phyloP scores from a whole-genome alignment of 2,888 invertebrate species.

The Villa cingulata region DNA sequence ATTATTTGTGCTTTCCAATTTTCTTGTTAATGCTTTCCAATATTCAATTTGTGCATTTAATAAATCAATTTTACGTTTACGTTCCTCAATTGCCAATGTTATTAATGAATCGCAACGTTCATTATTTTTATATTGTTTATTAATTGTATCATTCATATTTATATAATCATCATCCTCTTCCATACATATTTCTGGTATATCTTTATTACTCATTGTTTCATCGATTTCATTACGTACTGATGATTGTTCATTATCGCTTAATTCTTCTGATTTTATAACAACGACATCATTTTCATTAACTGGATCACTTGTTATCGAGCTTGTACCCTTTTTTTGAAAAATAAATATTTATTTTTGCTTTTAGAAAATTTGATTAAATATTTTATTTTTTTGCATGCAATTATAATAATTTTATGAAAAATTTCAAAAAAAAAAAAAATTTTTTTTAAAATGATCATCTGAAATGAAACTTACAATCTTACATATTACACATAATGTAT shows the following conservation, averaged over 20 bases:
- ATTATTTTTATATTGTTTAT: constrained; percentile 14
- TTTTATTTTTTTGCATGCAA: too few relatives aligned
- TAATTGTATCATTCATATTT: constrained; percentile 13
- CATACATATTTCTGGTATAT: constrained; percentile 32
- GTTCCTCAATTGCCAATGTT: constrained; percentile 31
- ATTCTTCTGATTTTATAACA: constrained; percentile 33
- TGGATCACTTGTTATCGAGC: constrained; percentile 13
- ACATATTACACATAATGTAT: too few relatives aligned
- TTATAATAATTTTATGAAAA: too few relatives aligned
- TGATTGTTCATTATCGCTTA: constrained; percentile 33
- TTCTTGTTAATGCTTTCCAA: constrained; percentile 33
- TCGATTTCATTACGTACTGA: constrained; percentile 22
- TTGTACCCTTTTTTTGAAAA: constrained; percentile 7
- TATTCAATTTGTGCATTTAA: constrained; percentile 34
- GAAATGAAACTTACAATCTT: too few relatives aligned
- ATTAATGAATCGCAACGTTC: constrained; percentile 24
- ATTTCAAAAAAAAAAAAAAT: too few relatives aligned
- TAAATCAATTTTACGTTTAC: constrained; percentile 31
- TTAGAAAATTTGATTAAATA: too few relatives aligned
- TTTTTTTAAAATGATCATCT: too few relatives aligned
- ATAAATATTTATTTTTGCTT: too few relatives aligned
- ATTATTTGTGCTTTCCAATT: constrained; percentile 21
- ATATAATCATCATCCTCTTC: constrained; percentile 26
- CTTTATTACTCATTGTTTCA: constrained; percentile 31
- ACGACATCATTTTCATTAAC: constrained; percentile 33